phyloP scores from a whole-genome alignment of 2,888 invertebrate genomes.

The Maniola hyperantus region DNA sequence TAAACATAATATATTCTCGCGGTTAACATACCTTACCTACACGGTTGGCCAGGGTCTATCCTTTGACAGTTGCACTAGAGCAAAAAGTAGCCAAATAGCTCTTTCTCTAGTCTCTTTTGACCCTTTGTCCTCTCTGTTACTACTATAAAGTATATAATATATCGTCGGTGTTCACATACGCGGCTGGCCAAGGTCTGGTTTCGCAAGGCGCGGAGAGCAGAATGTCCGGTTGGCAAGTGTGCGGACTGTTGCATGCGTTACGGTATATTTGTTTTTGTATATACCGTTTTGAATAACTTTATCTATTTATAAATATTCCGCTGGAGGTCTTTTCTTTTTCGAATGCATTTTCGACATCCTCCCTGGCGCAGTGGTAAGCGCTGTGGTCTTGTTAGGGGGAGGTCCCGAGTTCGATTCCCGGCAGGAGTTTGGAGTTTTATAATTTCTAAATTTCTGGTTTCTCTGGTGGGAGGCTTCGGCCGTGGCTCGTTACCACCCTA shows the following conservation, averaged over 20 bases:
- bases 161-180: constrained; percentile 23
- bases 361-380: too few relatives aligned
- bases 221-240: constrained; percentile 33
- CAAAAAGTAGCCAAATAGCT: background rate
- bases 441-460: too few relatives aligned
- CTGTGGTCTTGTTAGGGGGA: too few relatives aligned
- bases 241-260: background rate
- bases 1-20: too few relatives aligned
- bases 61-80: too few relatives aligned
- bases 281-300: constrained; percentile 16
- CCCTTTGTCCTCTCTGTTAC: background rate
- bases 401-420: too few relatives aligned
- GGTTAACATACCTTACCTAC: too few relatives aligned
- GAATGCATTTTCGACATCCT: background rate
- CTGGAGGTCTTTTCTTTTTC: constrained; percentile 5
- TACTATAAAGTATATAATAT: background rate
- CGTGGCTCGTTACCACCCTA: too few relatives aligned
- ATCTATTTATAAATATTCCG: constrained; percentile 7
- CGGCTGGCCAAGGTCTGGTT: constrained; percentile 31
- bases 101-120: background rate
- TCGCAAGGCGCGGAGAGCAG: constrained; percentile 27
- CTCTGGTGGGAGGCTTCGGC: too few relatives aligned
- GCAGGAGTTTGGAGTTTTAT: too few relatives aligned
- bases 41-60: too few relatives aligned
- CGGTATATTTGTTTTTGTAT: constrained; percentile 10